Evolutionary conservation across 1,140 invertebrate species (phyloP), one percentile per base, ranked within the genome.

Genomic region (Drosophila tristis): DNA sequence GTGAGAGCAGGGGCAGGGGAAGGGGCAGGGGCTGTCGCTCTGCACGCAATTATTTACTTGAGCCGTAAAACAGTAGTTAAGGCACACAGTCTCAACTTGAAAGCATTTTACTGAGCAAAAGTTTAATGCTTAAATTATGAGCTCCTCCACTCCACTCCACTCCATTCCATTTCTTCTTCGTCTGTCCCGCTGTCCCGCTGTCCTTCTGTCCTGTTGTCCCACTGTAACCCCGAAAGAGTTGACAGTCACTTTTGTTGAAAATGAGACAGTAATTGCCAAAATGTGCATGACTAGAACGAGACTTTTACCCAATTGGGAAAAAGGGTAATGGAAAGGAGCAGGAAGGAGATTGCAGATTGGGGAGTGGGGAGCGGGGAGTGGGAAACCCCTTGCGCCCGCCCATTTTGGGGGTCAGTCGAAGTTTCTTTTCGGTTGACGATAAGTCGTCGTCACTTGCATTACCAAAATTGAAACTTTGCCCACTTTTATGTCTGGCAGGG

Each of bases 41-140:
- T 70, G 72, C 72, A 75, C 72, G 82, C 78, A 87, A 87, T 87
- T 87, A 87, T 87, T 87, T 87, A 87, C 82, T 87, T 87, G 82
- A 87, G 82, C 82, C 86, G 84, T 87, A 87, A 87, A 87, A 87
- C 78, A 82, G 82, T 87, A 87, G 82, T 87, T 89, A 87, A 87
- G 82, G 66, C 84, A 87, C 87, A 39, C 35, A 13, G 35, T 39
- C 84, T 87, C 82, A 89, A 87, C 82, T 87, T 82, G 82, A 87
- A 87, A 87, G 82, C 84, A 89, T 87, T 70, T 87, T 78, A 79
- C 35, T 39, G 35, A 39, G 77, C 75, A 87, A 87, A 77, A 87
- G 82, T 87, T 87, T 87, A 87, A 87, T 87, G 84, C 84, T 87
- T 87, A 87, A 87, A 87, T 87, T 87, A 87, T 87, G 84, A 87